Conservation (phyloP, 2,113 vertebrate species). For the Empidonax traillii region DNA sequence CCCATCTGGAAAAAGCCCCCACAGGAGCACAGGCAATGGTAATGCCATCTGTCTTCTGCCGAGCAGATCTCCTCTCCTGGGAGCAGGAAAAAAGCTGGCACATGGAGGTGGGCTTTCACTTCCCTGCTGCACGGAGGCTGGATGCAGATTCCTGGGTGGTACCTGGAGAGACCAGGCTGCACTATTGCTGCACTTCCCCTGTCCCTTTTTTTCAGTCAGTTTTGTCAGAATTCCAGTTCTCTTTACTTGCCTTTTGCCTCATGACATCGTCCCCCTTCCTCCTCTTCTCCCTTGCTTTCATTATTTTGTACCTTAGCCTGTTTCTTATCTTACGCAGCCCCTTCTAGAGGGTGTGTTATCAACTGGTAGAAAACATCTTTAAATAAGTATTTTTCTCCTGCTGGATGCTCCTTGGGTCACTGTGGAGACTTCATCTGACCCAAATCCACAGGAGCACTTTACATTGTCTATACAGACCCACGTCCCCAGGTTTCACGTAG, state of each 20-base stretch:
- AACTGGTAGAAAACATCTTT: not conserved
- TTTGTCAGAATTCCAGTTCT: not conserved
- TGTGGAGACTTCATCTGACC: not conserved
- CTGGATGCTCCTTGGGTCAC: not conserved
- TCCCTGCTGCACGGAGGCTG: not conserved
- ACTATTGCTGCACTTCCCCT: not conserved
- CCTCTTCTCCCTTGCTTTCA: not conserved
- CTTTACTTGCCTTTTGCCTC: not conserved
- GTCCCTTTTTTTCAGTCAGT: not conserved
- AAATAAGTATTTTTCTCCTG: not conserved
- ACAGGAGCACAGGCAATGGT: conserved; percentile 27
- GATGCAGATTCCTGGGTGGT: not conserved
- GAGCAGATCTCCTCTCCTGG: conserved; percentile 5
- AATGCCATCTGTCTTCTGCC: conserved; percentile 27
- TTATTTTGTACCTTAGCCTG: not conserved
- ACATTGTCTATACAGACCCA: not conserved
- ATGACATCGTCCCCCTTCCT: not conserved
- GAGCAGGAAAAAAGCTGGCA: conserved; percentile 19
- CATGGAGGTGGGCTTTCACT: conserved; percentile 1
- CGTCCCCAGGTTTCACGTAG: not conserved
- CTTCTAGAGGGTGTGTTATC: not conserved
- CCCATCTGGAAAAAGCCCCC: conserved; percentile 57
- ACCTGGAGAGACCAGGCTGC: not conserved
- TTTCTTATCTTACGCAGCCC: not conserved
- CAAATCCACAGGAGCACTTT: not conserved